Conservation (phyloP, 2,888 invertebrate genomes). For the Lepidochitona cinerea region DNA sequence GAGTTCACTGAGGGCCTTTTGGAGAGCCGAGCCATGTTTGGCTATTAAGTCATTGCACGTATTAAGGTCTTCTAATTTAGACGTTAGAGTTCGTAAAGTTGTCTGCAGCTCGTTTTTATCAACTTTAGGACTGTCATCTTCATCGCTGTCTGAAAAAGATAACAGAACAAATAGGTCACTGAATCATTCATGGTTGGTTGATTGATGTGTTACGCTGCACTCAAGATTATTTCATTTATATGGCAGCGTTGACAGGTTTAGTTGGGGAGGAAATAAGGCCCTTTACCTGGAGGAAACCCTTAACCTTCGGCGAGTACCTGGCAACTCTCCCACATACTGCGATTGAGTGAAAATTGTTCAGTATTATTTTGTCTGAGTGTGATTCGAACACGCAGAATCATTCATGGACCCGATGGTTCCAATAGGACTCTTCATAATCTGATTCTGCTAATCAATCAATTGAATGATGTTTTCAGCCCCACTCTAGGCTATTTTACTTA, state of each 20-base stretch:
- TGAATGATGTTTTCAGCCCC: no score
- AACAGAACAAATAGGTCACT: neutral
- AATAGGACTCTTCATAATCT: no score
- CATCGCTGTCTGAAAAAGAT: conserved; percentile 77
- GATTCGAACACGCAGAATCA: no score
- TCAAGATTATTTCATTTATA: no score
- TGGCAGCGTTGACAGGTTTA: no score
- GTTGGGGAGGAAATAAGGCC: no score
- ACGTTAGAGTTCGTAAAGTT: conserved; percentile 77
- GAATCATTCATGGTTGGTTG: neutral
- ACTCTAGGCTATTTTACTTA: no score
- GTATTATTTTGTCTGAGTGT: no score
- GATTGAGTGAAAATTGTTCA: no score
- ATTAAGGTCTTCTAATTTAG: conserved; percentile 89
- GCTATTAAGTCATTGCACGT: conserved; percentile 92
- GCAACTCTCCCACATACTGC: no score
- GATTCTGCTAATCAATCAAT: no score
- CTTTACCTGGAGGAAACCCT: neutral
- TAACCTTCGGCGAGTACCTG: neutral
- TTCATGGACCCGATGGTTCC: no score
- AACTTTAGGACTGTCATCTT: conserved; percentile 61
- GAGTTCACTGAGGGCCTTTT: conserved; percentile 73
- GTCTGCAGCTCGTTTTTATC: conserved; percentile 74
- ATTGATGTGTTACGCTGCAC: neutral
- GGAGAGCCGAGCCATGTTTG: conserved; percentile 88